Evolutionary conservation across 2,113 vertebrate genomes (phyloP), one percentile per base, ranked within the genome.

Genomic region (Bombycilla garrulus): DNA sequence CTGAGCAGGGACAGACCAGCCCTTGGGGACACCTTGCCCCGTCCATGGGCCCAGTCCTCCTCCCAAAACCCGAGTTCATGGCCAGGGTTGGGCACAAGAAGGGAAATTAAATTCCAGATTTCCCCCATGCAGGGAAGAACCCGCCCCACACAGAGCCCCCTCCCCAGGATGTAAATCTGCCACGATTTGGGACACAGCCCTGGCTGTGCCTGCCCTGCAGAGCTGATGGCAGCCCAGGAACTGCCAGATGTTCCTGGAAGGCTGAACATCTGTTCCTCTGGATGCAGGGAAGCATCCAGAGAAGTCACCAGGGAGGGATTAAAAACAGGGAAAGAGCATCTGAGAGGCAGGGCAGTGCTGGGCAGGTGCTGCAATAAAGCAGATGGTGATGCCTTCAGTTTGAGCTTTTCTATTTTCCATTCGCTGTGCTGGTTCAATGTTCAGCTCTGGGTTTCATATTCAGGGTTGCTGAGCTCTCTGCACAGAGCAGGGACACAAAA

Each of bases 91-190:
- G 45, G 18, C 4, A 2, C 3, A 0, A 21, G 11, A 14, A 48
- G 36, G 21, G 7, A 5, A 23, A 15, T 20, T 3, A 20, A 45
- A 76, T 3, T 54, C 71, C 40, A 8, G 21, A 1, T 6, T 11
- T 53, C 11, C 48, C 62, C 24, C 5, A 0, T 0, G 6, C 42
- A 11, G 13, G 0, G 10, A 78, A 9, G 2, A 44, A 3, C 23
- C 57, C 10, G n/a, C 7, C 60, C 20, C 33, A 12, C 26, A 38
- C 6, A 0, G 12, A 53, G 28, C 9, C 64, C 21, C 35, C 23
- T 25, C 44, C 35, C 72, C 58, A 15, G 58, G 78, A 4, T 6
- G 24, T 8, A 25, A 38, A 60, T 38, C 14, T 17, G 4, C 23
- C 35, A 2, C 20, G 60, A 29, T 47, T 15, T 12, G 38, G 21